Evolutionary conservation across 2,888 invertebrate genomes (phyloP), one percentile per base, ranked within the genome.

Genomic region (Cryptus viduatorius): DNA sequence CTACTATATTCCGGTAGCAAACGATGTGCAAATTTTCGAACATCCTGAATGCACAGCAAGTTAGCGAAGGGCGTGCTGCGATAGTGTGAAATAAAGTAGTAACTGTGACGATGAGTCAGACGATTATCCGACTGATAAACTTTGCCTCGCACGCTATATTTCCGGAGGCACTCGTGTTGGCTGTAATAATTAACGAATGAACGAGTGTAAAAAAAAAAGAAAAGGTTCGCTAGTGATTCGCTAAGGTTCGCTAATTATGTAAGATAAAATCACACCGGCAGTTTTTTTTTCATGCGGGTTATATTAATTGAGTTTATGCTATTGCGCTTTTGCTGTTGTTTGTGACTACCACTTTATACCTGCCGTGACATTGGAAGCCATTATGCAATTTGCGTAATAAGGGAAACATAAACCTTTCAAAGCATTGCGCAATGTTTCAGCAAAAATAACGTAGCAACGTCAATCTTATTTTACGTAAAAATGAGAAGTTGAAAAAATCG

Each of bases 101-200:
- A 76, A 76, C 69, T 19, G 82, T 56, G 71, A 71, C 76, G 76
- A 77, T 82, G 82, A 82, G 82, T 82, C 82, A 71, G 71, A 82
- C 76, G 82, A 82, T 82, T 65, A 46, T 71, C 64, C 10, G 1
- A 53, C 69, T 24, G 82, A 82, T 82, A 82, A 82, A 50, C 10
- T 7, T 37, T 8, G n/a, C 59, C 4, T 53, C 19, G 71, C 82
- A 82, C 82, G 82, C 82, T 8, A 82, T 24, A 71, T 56, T 77
- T 69, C 65, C 46, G 46, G 69, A 37, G 37, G 5, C 19, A 37
- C 69, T 46, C 12, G 68, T 7, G 68, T 37, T 19, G 24, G 10
- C 65, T 24, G 31, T 29, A 44, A 64, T 76, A 46, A 44, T 69
- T 50, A 19, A 68, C 29, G 44, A 65, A 76, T 59, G 37, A 64